phyloP scores from a whole-genome alignment of 2,888 invertebrate genomes.

The Drosophila planitibia region DNA sequence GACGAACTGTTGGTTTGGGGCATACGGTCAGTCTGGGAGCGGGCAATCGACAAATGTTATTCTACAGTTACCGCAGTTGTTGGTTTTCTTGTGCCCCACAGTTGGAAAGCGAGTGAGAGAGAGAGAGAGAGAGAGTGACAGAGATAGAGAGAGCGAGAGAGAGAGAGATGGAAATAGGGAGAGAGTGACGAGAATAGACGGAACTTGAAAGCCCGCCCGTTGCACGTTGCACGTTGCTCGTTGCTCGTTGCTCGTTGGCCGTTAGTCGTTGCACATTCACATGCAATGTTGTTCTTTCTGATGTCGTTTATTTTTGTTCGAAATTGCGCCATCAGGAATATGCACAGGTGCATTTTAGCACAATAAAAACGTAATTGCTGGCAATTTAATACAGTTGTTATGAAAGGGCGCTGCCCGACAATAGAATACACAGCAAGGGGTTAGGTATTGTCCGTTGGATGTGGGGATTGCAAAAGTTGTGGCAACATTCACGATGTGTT shows the following conservation, averaged over 20 bases:
- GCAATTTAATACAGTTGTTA: constrained; percentile 78
- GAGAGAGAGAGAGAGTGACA: too few species aligned
- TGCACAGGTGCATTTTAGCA: constrained; percentile 82
- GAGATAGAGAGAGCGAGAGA: background rate
- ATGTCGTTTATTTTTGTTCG: constrained; percentile 81
- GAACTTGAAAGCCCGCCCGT: background rate
- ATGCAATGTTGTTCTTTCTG: constrained; percentile 77
- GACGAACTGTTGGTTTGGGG: constrained; percentile 18
- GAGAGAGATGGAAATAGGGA: background rate
- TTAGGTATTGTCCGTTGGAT: background rate
- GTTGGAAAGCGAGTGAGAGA: background rate
- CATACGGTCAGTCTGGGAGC: constrained; percentile 9
- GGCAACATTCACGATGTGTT: background rate
- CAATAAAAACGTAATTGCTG: constrained; percentile 81
- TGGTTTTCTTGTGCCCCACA: constrained; percentile 64
- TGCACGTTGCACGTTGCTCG: background rate
- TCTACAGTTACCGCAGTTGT: constrained; percentile 75
- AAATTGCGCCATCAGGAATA: constrained; percentile 82
- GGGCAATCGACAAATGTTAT: constrained; percentile 59
- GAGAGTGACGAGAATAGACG: background rate
- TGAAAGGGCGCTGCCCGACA: constrained; percentile 6
- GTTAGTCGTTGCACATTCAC: constrained; percentile 22
- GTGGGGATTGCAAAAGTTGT: background rate
- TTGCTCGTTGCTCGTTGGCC: background rate
- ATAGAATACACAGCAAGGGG: background rate